Evolutionary conservation across 2,888 invertebrate genomes (phyloP).

Genomic region (Temnothorax ravouxi): DNA sequence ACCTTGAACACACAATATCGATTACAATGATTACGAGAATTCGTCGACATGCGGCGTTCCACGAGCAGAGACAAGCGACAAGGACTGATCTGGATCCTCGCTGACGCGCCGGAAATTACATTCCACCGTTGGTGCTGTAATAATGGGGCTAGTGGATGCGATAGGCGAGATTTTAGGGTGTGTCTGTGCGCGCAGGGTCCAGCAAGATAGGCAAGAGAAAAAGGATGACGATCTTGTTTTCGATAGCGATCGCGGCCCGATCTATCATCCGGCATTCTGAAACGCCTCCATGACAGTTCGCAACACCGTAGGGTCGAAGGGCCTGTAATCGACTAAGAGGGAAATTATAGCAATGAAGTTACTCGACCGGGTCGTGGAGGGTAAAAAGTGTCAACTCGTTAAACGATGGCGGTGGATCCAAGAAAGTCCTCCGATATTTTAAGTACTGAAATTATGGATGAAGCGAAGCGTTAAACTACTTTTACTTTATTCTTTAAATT

Average conservation of each 20-base stretch:
- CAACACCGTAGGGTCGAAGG: conserved; percentile 44
- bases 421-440: conserved; percentile 25
- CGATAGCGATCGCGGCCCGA: conserved; percentile 68
- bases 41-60: conserved; percentile 43
- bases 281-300: conserved; percentile 52
- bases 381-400: conserved; percentile 44
- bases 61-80: conserved; percentile 64
- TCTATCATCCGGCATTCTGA: conserved; percentile 70
- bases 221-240: conserved; percentile 73
- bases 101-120: conserved; percentile 85
- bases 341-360: conserved; percentile 50
- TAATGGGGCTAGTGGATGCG: conserved; percentile 77
- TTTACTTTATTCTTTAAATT: conserved; percentile 28
- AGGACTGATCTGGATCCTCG: conserved; percentile 75
- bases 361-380: conserved; percentile 18
- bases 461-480: background rate
- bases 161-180: conserved; percentile 70
- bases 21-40: conserved; percentile 50
- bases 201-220: conserved; percentile 44
- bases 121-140: conserved; percentile 82
- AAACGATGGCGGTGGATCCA: conserved; percentile 25
- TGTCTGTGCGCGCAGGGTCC: conserved; percentile 64
- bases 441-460: conserved; percentile 10
- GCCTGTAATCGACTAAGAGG: conserved; percentile 33
- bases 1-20: conserved; percentile 34